Percentiles rank a stretch among this genome's conserved stretches.
Evolutionary conservation across 2,888 invertebrate species (phyloP).

Genomic region (Thalpophila matura): DNA sequence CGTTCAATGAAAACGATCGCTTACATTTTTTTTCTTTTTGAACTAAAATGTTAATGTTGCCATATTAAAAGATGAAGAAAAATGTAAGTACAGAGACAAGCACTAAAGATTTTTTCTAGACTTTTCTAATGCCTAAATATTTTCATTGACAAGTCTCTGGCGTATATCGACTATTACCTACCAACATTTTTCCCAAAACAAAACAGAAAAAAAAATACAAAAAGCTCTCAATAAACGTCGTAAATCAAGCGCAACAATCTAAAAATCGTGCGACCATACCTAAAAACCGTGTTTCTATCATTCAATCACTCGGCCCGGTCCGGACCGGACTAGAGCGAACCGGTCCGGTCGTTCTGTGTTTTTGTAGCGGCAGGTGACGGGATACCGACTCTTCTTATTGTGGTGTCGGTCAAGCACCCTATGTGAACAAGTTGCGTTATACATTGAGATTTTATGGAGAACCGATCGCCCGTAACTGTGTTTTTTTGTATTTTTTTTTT

Average conservation of each 20-base stretch:
- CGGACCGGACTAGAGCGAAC: constrained; percentile 61
- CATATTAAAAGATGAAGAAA: too few relatives aligned
- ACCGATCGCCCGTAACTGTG: constrained; percentile 58
- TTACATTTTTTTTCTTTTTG: background rate
- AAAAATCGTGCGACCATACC: constrained; percentile 70
- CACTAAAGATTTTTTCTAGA: too few relatives aligned
- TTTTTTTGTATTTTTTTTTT: constrained; percentile 37
- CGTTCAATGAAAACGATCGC: background rate
- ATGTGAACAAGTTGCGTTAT: constrained; percentile 69
- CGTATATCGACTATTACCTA: too few relatives aligned
- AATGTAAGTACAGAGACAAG: too few relatives aligned
- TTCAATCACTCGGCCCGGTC: constrained; percentile 79
- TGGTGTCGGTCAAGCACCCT: constrained; percentile 82
- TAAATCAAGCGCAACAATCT: constrained; percentile 49
- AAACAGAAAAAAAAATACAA: background rate
- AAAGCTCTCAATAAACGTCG: constrained; percentile 1
- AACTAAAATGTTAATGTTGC: too few relatives aligned
- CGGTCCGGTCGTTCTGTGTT: constrained; percentile 73
- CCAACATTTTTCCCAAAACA: background rate
- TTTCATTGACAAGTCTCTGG: too few relatives aligned
- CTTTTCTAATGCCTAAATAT: too few relatives aligned
- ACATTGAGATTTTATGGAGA: constrained; percentile 66
- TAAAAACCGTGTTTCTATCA: constrained; percentile 78
- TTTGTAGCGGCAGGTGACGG: constrained; percentile 87
- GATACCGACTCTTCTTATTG: constrained; percentile 82